Percentiles rank a stretch among this genome's conserved stretches.
phyloP scores from a whole-genome alignment of 2,113 vertebrate species.

The Seriola aureovittata region DNA sequence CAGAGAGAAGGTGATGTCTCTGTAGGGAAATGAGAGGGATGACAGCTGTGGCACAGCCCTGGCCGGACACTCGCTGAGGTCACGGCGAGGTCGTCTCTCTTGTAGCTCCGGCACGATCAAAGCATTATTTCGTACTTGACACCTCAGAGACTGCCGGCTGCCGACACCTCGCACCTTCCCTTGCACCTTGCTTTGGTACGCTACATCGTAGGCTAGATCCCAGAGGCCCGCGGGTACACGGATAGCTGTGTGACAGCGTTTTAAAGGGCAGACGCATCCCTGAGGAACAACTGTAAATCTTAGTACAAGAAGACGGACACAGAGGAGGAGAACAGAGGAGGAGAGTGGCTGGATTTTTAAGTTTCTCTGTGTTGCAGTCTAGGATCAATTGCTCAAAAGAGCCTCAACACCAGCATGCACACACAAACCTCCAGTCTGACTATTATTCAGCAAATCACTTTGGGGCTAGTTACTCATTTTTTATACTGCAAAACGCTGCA shows the following conservation, averaged over 20 bases:
- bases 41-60: constrained; percentile 60
- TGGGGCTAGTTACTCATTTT: background rate
- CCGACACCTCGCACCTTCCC: constrained; percentile 50
- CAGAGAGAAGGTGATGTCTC: constrained; percentile 49
- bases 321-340: constrained; percentile 23
- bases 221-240: constrained; percentile 39
- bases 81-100: constrained; percentile 52
- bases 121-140: constrained; percentile 76
- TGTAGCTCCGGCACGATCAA: constrained; percentile 53
- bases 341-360: constrained; percentile 10
- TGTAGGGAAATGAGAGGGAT: constrained; percentile 63
- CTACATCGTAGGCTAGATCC: constrained; percentile 31
- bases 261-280: constrained; percentile 71
- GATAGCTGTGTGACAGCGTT: constrained; percentile 63
- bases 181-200: constrained; percentile 34
- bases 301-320: constrained; percentile 32
- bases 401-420: background rate
- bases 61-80: constrained; percentile 58
- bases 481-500: background rate
- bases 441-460: background rate
- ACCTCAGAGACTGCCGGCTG: constrained; percentile 58
- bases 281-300: constrained; percentile 63
- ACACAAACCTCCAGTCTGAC: background rate
- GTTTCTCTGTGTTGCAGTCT: background rate
- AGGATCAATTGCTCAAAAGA: constrained; percentile 4